Conservation (phyloP, 1,140 invertebrate species). For the Hyles euphorbiae region DNA sequence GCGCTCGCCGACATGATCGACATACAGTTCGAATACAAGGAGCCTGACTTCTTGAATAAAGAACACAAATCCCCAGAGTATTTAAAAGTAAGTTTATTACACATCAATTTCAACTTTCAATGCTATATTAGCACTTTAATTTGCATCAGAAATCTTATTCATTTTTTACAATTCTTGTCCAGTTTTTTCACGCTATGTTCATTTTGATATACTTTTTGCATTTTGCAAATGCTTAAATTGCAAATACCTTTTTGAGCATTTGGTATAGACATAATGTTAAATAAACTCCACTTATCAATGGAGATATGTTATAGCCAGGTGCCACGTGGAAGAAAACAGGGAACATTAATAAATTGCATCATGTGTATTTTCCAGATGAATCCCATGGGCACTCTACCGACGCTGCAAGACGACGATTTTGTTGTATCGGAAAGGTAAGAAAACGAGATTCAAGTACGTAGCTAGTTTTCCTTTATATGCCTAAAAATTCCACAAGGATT, state of each 20-base stretch:
- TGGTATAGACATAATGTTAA: too few relatives aligned
- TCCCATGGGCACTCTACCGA: constrained; percentile 37
- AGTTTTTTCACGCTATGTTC: too few relatives aligned
- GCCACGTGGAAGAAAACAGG: too few relatives aligned
- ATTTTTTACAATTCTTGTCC: too few relatives aligned
- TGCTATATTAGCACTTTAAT: neutral
- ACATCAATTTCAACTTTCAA: neutral
- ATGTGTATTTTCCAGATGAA: constrained; percentile 32
- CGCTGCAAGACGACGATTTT: constrained; percentile 36
- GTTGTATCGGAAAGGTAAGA: constrained; percentile 34
- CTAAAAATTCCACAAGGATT: neutral
- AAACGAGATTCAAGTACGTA: neutral
- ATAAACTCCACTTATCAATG: too few relatives aligned
- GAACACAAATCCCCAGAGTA: neutral
- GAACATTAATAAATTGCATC: neutral
- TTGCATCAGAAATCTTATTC: too few relatives aligned
- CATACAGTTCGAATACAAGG: constrained; percentile 10
- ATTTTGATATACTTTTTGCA: too few relatives aligned
- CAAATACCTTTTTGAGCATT: too few relatives aligned
- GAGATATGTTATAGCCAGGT: too few relatives aligned
- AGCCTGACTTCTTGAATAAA: neutral
- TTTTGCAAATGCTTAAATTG: too few relatives aligned
- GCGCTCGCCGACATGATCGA: constrained; percentile 72
- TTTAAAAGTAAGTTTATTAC: neutral
- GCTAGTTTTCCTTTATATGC: neutral